These are phyloP conservation scores for Lucinisca nassula DNA, from an alignment of 2,888 invertebrate genomes.

Conservation along the genomic window DNA sequence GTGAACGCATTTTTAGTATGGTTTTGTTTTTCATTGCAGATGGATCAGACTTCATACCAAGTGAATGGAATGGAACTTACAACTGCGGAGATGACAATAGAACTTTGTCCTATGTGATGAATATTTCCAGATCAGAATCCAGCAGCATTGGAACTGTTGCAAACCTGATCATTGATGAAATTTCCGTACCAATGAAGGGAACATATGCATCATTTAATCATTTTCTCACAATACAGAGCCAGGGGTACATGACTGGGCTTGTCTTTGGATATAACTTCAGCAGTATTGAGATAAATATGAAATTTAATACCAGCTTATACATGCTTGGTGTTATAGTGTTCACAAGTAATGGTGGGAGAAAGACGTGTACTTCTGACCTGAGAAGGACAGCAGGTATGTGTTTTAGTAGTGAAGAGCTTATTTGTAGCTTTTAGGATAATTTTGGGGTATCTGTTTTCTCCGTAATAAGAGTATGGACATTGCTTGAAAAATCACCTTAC, in stretches of 20 bases:
- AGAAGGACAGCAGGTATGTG: constrained; percentile 48
- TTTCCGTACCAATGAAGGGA: constrained; percentile 12
- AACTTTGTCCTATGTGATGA: constrained; percentile 17
- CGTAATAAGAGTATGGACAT: too few relatives aligned
- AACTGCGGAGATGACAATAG: constrained; percentile 29
- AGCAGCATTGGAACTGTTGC: constrained; percentile 22
- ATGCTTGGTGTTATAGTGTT: constrained; percentile 56
- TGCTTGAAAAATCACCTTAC: too few relatives aligned
- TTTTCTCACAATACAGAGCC: constrained; percentile 23
- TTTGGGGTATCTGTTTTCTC: too few relatives aligned
- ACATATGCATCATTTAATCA: constrained; percentile 31
- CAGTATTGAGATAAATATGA: constrained; percentile 38
- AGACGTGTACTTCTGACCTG: constrained; percentile 50
- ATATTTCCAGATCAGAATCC: constrained; percentile 35
- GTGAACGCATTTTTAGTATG: too few relatives aligned
- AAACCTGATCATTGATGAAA: neutral
- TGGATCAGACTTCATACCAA: constrained; percentile 55
- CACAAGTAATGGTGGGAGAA: constrained; percentile 23
- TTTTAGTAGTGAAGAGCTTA: neutral
- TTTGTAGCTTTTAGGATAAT: too few relatives aligned
- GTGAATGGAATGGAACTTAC: constrained; percentile 62
- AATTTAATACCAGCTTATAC: neutral
- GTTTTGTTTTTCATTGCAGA: neutral
- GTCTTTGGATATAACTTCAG: constrained; percentile 42
- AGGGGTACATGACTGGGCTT: neutral